A percentile compares a stretch with the other conserved stretches of the same genome.
These are phyloP conservation scores for Pollimyrus isidori DNA, from an alignment of 2,113 vertebrate species.

Conservation along the genomic window DNA sequence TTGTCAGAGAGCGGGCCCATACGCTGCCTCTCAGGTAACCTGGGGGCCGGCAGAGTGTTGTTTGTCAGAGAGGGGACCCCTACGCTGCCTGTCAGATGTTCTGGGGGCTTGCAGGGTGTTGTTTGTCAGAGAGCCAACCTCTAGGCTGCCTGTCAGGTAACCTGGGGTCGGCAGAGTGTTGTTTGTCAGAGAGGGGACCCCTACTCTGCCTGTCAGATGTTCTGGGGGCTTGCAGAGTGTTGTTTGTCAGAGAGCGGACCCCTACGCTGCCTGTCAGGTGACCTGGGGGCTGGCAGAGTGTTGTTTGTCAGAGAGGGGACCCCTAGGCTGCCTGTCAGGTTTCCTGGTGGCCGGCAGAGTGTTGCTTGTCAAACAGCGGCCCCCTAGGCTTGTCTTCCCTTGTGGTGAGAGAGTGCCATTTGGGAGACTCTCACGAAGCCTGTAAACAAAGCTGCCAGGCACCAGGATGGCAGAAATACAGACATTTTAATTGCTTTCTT, in stretches of 20 bases:
- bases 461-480: neutral
- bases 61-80: neutral
- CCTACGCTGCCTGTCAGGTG: neutral
- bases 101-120: no score
- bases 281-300: neutral
- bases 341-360: no score
- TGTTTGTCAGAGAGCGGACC: neutral
- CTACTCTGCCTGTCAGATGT: neutral
- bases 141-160: no score
- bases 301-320: neutral
- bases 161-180: no score
- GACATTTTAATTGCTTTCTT: neutral
- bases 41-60: neutral
- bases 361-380: no score
- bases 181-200: no score
- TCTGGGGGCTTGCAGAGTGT: neutral
- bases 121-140: no score
- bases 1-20: neutral
- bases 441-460: neutral
- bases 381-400: neutral
- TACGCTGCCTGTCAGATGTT: neutral
- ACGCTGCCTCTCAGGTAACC: neutral
- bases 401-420: neutral
- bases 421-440: neutral
- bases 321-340: neutral